Evolutionary conservation across 1,140 invertebrate genomes (phyloP), one percentile per base, ranked within the genome.

Genomic region (Lepeophtheirus salmonis): DNA sequence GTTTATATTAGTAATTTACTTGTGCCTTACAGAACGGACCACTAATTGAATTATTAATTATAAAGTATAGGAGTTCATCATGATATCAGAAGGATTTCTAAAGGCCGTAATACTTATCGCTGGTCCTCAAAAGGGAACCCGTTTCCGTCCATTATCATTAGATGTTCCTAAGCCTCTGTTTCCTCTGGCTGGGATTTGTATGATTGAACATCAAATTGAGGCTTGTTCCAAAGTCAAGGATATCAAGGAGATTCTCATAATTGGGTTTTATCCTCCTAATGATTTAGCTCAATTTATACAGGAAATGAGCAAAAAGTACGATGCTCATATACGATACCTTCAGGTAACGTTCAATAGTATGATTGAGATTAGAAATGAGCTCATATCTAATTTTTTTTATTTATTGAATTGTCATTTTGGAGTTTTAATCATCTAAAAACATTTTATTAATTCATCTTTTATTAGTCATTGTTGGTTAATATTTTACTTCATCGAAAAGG

Each of bases 151-250:
- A 0, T 73, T 98, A 2, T 97, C 92, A 0, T 72, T 99, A 63
- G 91, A 98, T 68, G 81, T 89, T 30, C 94, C 95, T 2, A 98
- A 99, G 69, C 94, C 94, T 0, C 68, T 98, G 3, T 98, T 98
- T 71, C 92, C 92, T 3, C 83, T 98, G 16, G 95, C 91, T 62
- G 95, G 95, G 1, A 73, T 90, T 21, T 89, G 89, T 1, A 75
- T 92, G 64, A 89, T 98, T 64, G 89, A 97, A 67, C 95, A 98
- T 74, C 89, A 97, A 65, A 95, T 99, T 60, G 89, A 96, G 74
- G 89, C 92, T 63, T 96, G 89, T 70, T 76, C 79, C 2, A 79
- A 85, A 66, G 69, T 89, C 17, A 73, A 79, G 54, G 80, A 81
- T 63, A 74, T 97, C 51, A 83, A 81, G 67, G 94, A 97, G 75